phyloP scores from a whole-genome alignment of 2,888 invertebrate genomes.

The Sarcophaga carnaria region DNA sequence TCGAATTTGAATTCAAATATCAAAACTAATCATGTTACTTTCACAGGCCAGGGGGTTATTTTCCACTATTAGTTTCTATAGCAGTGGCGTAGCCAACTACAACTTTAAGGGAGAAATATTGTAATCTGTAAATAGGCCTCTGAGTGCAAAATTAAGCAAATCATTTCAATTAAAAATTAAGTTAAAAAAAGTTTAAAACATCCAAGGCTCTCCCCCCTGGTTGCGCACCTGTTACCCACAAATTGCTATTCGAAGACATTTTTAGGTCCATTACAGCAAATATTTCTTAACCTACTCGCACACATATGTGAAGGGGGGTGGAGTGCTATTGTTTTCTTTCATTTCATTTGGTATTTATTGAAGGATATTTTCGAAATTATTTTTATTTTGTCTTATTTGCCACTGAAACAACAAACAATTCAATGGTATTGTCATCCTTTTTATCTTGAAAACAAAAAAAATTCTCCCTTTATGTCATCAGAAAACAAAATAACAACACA shows the following conservation, averaged over 20 bases:
- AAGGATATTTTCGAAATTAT: slow-evolving; percentile 52
- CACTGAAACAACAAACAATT: slow-evolving; percentile 55
- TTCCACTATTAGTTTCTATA: background rate
- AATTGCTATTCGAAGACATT: slow-evolving; percentile 35
- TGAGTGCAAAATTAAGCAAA: too few species aligned
- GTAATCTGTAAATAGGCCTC: too few species aligned
- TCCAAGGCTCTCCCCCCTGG: too few species aligned
- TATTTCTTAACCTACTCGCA: background rate
- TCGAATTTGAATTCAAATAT: slow-evolving; percentile 60
- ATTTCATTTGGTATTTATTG: slow-evolving; percentile 37
- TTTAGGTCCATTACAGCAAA: slow-evolving; percentile 47
- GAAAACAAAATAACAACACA: slow-evolving; percentile 16
- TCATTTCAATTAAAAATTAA: too few species aligned
- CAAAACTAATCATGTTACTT: slow-evolving; percentile 60
- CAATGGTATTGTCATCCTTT: slow-evolving; percentile 17
- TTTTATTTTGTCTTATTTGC: slow-evolving; percentile 57
- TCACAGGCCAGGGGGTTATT: slow-evolving; percentile 43
- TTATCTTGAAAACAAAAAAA: slow-evolving; percentile 17
- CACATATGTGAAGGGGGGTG: background rate
- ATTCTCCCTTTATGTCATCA: slow-evolving; percentile 44
- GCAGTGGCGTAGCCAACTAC: too few species aligned
- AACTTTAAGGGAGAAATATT: too few species aligned
- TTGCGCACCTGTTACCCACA: background rate
- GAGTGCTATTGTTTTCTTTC: slow-evolving; percentile 3
- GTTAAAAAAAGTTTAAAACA: too few species aligned